Conservation (phyloP, 1,140 invertebrate species). For the Ctenoplectra terminalis region DNA sequence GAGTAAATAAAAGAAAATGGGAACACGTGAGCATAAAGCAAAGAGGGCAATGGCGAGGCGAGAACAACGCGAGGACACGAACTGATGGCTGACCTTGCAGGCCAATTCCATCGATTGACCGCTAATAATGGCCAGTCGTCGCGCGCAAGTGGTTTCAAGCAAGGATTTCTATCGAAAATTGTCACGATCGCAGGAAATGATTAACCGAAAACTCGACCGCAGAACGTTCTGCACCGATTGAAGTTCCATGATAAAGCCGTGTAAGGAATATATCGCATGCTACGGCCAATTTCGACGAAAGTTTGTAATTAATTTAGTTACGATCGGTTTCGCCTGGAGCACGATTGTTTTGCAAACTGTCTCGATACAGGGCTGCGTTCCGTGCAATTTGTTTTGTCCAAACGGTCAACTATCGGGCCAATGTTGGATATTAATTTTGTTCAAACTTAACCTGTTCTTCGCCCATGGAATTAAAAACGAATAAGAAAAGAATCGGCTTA, state of each 20-base stretch:
- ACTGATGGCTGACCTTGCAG: slow-evolving; percentile 22
- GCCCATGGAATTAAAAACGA: too few species aligned
- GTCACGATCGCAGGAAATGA: slow-evolving; percentile 14
- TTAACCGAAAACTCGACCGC: slow-evolving; percentile 39
- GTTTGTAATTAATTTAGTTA: slow-evolving; percentile 21
- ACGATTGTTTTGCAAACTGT: slow-evolving; percentile 4
- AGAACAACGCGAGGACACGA: slow-evolving; percentile 18
- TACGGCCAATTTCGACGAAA: slow-evolving; percentile 1
- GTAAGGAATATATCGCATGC: slow-evolving; percentile 6
- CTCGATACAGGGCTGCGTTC: neutral
- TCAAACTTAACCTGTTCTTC: too few species aligned
- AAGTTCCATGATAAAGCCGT: slow-evolving; percentile 16
- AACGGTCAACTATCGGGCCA: neutral
- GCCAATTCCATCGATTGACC: slow-evolving; percentile 39
- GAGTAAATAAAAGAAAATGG: neutral
- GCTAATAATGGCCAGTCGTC: slow-evolving; percentile 26
- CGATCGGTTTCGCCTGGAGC: neutral
- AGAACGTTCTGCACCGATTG: slow-evolving; percentile 1
- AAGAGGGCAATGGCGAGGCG: too few species aligned
- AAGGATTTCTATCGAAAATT: slow-evolving; percentile 24
- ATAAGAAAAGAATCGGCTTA: too few species aligned
- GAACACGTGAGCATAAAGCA: neutral
- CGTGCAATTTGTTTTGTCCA: neutral
- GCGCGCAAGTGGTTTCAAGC: neutral
- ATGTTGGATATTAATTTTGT: slow-evolving; percentile 3